phyloP scores from a whole-genome alignment of 2,888 invertebrate genomes.

The Spilosoma lubricipeda region DNA sequence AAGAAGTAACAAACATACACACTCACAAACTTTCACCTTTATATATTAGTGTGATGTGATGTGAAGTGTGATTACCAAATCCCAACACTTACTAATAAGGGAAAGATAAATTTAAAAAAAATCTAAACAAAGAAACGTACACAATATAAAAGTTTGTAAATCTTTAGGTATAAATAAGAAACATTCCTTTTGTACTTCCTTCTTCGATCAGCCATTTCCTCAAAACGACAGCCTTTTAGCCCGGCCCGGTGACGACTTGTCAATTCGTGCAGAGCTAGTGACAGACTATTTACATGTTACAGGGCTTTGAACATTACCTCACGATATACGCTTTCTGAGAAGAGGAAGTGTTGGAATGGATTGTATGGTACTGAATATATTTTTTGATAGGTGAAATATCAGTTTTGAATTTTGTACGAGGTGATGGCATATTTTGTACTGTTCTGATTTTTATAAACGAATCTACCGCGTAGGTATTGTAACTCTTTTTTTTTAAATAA shows the following conservation, averaged over 20 bases:
- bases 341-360: background rate
- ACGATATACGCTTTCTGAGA: background rate
- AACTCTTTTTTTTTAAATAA: too few species aligned
- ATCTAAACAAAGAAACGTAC: background rate
- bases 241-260: conserved; percentile 37
- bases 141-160: background rate
- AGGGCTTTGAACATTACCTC: conserved; percentile 19
- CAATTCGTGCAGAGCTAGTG: conserved; percentile 41
- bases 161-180: background rate
- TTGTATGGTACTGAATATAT: background rate
- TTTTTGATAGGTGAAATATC: conserved; percentile 9
- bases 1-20: too few species aligned
- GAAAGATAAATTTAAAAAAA: background rate
- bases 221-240: conserved; percentile 49
- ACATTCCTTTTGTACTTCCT: conserved; percentile 12
- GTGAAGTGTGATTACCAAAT: too few species aligned
- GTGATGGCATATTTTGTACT: background rate
- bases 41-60: too few species aligned
- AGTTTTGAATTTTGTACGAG: too few species aligned
- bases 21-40: too few species aligned
- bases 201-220: conserved; percentile 45
- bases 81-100: too few species aligned
- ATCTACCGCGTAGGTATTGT: too few species aligned
- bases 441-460: background rate
- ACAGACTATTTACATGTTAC: conserved; percentile 45